These are phyloP conservation scores for Drosophila melanica DNA, from an alignment of 1,140 invertebrate species.

Conservation along the genomic window DNA sequence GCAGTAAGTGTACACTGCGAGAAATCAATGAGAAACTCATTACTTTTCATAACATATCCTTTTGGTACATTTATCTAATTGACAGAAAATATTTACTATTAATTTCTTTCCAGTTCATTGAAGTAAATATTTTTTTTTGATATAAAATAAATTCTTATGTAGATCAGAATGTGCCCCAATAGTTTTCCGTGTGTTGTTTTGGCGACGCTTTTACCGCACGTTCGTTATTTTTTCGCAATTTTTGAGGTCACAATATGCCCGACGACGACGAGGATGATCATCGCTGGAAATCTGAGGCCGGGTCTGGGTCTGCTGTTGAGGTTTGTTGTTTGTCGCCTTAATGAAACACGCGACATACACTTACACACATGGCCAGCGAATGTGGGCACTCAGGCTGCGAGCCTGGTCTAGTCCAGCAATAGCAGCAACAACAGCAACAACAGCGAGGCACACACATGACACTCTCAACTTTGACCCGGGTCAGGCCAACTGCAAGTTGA, in stretches of 20 bases:
- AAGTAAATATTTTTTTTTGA: too few relatives aligned
- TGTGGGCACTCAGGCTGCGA: slow-evolving; percentile 29
- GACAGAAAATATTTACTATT: too few relatives aligned
- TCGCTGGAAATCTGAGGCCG: slow-evolving; percentile 73
- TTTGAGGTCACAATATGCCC: slow-evolving; percentile 80
- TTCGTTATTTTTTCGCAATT: slow-evolving; percentile 79
- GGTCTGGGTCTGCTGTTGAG: slow-evolving; percentile 51
- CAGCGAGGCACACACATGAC: slow-evolving; percentile 45
- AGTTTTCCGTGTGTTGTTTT: slow-evolving; percentile 56
- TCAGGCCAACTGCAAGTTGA: slow-evolving; percentile 72
- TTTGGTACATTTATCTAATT: too few relatives aligned
- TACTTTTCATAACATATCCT: background rate
- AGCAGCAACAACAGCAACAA: slow-evolving; percentile 21
- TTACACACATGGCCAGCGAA: slow-evolving; percentile 42
- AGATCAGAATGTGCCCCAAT: background rate
- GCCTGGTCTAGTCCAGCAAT: slow-evolving; percentile 37
- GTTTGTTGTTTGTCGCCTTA: slow-evolving; percentile 81
- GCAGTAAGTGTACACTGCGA: slow-evolving; percentile 43
- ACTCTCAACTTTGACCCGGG: slow-evolving; percentile 77
- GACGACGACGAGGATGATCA: slow-evolving; percentile 65
- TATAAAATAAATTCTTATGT: too few relatives aligned
- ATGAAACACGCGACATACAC: slow-evolving; percentile 79
- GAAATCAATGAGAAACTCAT: background rate
- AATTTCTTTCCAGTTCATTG: too few relatives aligned
- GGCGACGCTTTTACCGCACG: slow-evolving; percentile 83